Evolutionary conservation across 1,140 invertebrate species (phyloP).

Genomic region (Aleiodes sp.): DNA sequence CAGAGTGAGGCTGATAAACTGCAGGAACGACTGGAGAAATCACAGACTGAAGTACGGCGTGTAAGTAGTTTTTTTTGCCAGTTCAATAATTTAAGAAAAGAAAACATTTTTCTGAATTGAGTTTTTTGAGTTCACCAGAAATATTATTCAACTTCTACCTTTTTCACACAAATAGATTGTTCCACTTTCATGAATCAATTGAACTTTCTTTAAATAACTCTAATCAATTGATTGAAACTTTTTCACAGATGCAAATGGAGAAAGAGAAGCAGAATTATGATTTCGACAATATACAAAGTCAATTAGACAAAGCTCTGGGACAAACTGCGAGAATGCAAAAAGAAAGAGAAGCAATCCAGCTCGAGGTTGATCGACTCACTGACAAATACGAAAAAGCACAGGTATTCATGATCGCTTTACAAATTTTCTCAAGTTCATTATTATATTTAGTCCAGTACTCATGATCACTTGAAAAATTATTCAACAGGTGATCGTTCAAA

Average conservation of each 20-base stretch:
- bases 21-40: constrained; percentile 86
- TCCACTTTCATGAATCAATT: constrained; percentile 19
- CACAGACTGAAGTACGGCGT: constrained; percentile 81
- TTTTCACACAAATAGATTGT: not conserved
- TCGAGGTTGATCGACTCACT: constrained; percentile 84
- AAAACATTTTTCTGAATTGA: not conserved
- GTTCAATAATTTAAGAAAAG: not conserved
- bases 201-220: not conserved
- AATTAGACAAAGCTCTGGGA: constrained; percentile 88
- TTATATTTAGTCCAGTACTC: not conserved
- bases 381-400: constrained; percentile 91
- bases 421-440: not conserved
- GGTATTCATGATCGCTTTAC: constrained; percentile 64
- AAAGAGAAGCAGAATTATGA: constrained; percentile 90
- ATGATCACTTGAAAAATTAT: constrained; percentile 18
- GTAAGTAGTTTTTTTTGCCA: constrained; percentile 67
- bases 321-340: constrained; percentile 88
- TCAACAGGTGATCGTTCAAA: constrained; percentile 72
- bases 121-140: not conserved
- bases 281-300: constrained; percentile 88
- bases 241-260: constrained; percentile 82
- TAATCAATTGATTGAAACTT: constrained; percentile 20
- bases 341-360: constrained; percentile 84
- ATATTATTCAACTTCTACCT: no score
- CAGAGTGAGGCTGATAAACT: constrained; percentile 91